phyloP scores from a whole-genome alignment of 2,888 invertebrate species.

The Shargacucullia verbasci region DNA sequence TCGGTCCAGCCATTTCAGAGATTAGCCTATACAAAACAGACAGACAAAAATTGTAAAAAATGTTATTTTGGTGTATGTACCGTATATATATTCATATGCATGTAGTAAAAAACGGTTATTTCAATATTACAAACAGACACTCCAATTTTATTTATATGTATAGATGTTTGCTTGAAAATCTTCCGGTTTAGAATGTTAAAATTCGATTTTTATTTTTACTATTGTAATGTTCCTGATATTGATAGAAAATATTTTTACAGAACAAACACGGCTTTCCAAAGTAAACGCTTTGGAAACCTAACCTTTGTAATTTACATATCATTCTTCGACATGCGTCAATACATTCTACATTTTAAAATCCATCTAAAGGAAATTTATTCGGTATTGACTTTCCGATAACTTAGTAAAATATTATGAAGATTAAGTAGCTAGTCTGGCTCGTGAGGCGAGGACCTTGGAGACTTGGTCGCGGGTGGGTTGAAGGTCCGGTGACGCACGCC shows the following conservation, averaged over 20 bases:
- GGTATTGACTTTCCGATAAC: slow-evolving; percentile 32
- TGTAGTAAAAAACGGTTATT: too few relatives aligned
- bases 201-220: slow-evolving; percentile 5
- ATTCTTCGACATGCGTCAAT: background rate
- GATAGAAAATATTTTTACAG: too few relatives aligned
- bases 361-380: slow-evolving; percentile 18
- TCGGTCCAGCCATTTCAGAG: too few relatives aligned
- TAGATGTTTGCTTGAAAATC: background rate
- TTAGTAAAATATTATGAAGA: slow-evolving; percentile 32
- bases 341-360: slow-evolving; percentile 16
- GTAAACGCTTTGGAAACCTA: background rate
- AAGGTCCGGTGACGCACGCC: slow-evolving; percentile 72
- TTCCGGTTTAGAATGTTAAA: slow-evolving; percentile 10
- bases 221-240: too few relatives aligned
- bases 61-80: too few relatives aligned
- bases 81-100: too few relatives aligned
- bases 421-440: slow-evolving; percentile 44
- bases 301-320: background rate
- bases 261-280: too few relatives aligned
- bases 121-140: too few relatives aligned
- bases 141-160: too few relatives aligned
- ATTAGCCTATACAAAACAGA: too few relatives aligned
- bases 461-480: slow-evolving; percentile 62
- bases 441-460: slow-evolving; percentile 65
- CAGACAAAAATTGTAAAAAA: too few relatives aligned